Evolutionary conservation across 2,888 invertebrate species (phyloP).

Genomic region (Drosophila paracracens): DNA sequence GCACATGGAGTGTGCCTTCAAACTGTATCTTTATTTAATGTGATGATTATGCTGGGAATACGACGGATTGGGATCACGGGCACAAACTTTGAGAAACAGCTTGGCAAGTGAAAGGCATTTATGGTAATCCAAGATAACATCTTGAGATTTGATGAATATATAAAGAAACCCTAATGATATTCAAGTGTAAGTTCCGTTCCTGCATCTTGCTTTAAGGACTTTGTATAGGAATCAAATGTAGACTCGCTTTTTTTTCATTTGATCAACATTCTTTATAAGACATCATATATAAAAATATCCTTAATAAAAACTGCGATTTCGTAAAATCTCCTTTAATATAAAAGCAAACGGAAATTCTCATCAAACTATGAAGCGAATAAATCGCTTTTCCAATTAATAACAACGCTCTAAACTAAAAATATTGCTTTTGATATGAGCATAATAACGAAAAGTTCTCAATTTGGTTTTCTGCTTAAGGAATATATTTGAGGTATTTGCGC

Average conservation of each 20-base stretch:
- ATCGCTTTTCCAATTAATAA: background rate
- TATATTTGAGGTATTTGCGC: background rate
- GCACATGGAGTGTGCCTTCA: conserved; percentile 21
- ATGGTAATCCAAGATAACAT: conserved; percentile 14
- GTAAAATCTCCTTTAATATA: background rate
- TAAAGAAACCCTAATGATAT: background rate
- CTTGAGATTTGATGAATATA: background rate
- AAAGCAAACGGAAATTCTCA: background rate
- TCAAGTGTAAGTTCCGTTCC: background rate
- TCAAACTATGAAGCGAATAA: background rate
- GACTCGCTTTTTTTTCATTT: background rate
- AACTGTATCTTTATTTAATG: conserved; percentile 29
- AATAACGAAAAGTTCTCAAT: background rate
- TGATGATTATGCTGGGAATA: conserved; percentile 20
- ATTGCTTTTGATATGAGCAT: background rate
- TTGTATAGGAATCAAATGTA: background rate
- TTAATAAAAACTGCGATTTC: background rate
- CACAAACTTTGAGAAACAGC: background rate
- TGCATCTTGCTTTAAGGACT: background rate
- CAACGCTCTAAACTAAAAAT: background rate
- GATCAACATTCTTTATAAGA: background rate
- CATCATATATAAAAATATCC: background rate
- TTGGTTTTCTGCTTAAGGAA: background rate
- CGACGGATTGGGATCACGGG: background rate
- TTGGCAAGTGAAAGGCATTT: background rate